Conservation (phyloP, 2,113 vertebrate species). For the Psilopsiagon aymara region DNA sequence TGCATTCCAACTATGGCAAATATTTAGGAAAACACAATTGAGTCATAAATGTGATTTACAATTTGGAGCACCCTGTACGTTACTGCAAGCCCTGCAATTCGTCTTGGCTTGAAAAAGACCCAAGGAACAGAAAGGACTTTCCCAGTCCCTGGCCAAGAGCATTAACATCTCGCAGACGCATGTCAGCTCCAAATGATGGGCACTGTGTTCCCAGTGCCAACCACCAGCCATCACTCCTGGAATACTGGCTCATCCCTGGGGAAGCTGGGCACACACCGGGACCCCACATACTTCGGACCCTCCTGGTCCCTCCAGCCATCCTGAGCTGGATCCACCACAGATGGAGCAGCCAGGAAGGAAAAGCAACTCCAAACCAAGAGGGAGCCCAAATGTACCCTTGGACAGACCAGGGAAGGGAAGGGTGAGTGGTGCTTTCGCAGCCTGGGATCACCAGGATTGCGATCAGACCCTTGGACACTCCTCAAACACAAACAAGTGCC, state of each 20-base stretch:
- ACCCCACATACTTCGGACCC: neutral
- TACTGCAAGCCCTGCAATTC: neutral
- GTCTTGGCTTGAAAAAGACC: neutral
- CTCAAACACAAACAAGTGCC: fast-evolving
- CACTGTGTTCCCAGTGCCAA: fast-evolving
- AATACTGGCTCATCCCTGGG: neutral
- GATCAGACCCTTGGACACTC: fast-evolving
- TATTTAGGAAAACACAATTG: neutral
- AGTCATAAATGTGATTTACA: neutral
- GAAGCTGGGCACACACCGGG: neutral
- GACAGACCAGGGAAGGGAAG: neutral
- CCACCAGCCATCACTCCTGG: neutral
- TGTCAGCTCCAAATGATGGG: fast-evolving
- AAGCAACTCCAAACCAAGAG: neutral
- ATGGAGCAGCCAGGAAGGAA: neutral
- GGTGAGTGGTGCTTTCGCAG: neutral
- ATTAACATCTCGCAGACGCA: neutral
- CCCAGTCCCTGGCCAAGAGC: neutral
- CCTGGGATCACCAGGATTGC: fast-evolving
- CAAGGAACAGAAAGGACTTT: neutral
- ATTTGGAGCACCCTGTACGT: neutral
- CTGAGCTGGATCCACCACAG: neutral
- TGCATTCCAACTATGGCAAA: neutral
- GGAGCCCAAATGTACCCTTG: fast-evolving
- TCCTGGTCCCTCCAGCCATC: neutral